Base-by-base conservation (phyloP, 1,140 invertebrate species). In the Meteorus sp. region DNA sequence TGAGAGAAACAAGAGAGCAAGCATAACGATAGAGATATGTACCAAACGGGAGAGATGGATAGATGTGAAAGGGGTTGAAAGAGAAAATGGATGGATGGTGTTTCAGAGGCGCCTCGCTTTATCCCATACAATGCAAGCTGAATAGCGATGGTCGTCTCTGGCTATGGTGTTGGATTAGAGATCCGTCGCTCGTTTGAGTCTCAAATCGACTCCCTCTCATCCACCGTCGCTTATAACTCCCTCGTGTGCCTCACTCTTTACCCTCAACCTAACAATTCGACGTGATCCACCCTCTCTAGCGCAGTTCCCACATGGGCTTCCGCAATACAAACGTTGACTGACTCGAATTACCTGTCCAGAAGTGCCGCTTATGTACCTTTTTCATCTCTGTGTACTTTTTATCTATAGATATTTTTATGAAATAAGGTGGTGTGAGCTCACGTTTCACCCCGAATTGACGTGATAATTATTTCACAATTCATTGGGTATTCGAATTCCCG, bases 131-230 rank as follows among this genome's bases (percentile, higher is more conserved):
- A 74, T 73, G 69, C 72, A 65, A 67, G 63, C 73, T 74, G 73
- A 75, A 76, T 76, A 75, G 74, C 73, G 69, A 65, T 72, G 73
- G 70, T 75, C 69, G 68, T 67, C 70, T 67, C n/a, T n/a, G n/a
- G n/a, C 69, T 69, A 73, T 68, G 69, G 70, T 68, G 74, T 72
- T 72, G 72, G 73, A 75, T 77, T 72, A 75, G 72, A 76, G 72
- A 73, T 74, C 70, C 71, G 71, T 73, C 65, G 69, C 66, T 77
- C 72, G 73, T 77, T 77, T 74, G 75, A 76, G 71, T 69, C 67
- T 63, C 65, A 25, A 59, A 43, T 45, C 37, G 50, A 45, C 59
- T 60, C 35, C 50, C 47, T 20, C 52, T 23, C 25, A 37, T 20
- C 35, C 52, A 51, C 25, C n/a, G n/a, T n/a, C n/a, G n/a, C n/a